Evolutionary conservation across 2,113 vertebrate genomes (phyloP).

Genomic region (Hemicordylus capensis): DNA sequence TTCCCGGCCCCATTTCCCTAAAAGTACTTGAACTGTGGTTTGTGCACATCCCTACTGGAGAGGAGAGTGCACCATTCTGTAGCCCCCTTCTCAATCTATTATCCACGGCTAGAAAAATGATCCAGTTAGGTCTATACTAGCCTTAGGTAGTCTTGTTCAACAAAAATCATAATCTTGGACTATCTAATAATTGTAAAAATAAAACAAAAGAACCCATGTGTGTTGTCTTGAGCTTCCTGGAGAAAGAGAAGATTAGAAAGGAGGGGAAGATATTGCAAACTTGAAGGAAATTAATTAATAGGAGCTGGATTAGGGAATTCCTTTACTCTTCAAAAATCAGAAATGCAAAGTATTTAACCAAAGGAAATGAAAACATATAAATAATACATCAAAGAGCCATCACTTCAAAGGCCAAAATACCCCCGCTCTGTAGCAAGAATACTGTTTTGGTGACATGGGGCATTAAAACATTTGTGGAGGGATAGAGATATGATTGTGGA

Average conservation of each 20-base stretch:
- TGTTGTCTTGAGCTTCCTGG: neutral
- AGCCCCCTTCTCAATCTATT: too few relatives aligned
- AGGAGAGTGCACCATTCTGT: neutral
- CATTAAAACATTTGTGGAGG: neutral
- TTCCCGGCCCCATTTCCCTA: too few relatives aligned
- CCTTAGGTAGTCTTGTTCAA: too few relatives aligned
- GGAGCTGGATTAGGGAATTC: neutral
- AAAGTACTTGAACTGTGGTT: too few relatives aligned
- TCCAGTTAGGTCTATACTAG: too few relatives aligned
- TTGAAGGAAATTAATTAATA: neutral
- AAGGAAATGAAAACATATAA: neutral
- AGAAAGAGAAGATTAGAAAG: neutral
- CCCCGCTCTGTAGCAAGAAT: neutral
- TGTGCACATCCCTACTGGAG: too few relatives aligned
- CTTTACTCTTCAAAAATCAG: neutral
- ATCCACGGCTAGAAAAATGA: too few relatives aligned
- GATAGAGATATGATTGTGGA: neutral
- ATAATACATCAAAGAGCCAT: neutral
- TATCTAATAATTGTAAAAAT: too few relatives aligned
- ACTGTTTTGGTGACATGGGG: neutral
- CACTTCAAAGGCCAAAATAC: too few relatives aligned
- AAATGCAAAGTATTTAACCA: slow-evolving; percentile 5
- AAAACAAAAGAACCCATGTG: too few relatives aligned
- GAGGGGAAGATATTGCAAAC: too few relatives aligned
- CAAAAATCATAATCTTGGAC: too few relatives aligned